Conservation (phyloP, 2,888 invertebrate species). For the Escarpia spicata region DNA sequence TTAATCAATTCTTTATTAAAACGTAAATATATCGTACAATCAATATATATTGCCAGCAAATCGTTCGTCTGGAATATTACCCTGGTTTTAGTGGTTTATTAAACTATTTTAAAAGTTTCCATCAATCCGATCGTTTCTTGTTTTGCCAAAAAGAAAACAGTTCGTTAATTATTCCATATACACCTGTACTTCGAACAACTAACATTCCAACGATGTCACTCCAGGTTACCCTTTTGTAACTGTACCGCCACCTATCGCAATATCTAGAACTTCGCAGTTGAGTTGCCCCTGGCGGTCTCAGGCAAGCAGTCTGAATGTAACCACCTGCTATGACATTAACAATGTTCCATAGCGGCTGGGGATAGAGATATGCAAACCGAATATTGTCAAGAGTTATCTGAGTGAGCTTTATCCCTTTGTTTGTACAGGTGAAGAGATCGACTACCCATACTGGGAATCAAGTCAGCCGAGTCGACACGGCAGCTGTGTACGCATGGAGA, state of each 20-base stretch:
- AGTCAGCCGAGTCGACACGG: constrained; percentile 22
- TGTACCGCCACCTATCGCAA: neutral
- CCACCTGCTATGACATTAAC: no score
- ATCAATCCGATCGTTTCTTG: no score
- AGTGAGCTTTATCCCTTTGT: no score
- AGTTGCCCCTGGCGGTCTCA: neutral
- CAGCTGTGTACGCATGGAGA: constrained; percentile 19
- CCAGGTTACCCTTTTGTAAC: neutral
- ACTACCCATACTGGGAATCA: constrained; percentile 18
- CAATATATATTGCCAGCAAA: no score
- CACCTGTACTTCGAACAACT: neutral
- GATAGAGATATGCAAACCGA: neutral
- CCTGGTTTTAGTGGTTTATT: no score
- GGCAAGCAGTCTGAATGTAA: neutral
- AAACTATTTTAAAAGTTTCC: no score
- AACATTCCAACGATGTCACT: neutral
- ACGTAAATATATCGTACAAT: no score
- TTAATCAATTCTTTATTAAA: no score
- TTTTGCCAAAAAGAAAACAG: no score
- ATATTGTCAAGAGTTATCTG: no score
- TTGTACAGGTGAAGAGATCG: constrained; percentile 18
- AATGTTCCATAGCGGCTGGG: neutral
- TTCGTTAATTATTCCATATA: no score
- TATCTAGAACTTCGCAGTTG: neutral
- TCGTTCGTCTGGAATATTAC: no score